Base-by-base conservation (phyloP, 2,113 vertebrate genomes). In the Rhinoderma darwinii region DNA sequence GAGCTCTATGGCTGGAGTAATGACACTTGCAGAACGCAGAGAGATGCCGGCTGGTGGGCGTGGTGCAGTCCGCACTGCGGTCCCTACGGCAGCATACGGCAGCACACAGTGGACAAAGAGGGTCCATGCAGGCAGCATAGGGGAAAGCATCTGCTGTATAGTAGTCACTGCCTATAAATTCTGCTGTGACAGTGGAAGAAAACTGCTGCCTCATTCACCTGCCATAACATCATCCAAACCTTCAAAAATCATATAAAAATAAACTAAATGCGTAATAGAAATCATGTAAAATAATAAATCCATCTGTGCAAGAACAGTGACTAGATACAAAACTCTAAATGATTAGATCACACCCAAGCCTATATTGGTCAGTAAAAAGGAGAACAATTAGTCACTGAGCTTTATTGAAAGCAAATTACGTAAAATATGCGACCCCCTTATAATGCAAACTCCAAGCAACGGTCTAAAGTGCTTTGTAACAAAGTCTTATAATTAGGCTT, bases 41-140 rank as follows among this genome's bases (percentile, higher is more conserved):
- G 93, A 90, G 90, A 91, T 92, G 92, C 93, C 94, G 95, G 95
- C 90, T 91, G 91, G 96, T 96, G 95, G 97, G 97, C 96, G 97
- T 97, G 97, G 97, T 95, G 85, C 93, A 87, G 95, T 93, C 97
- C 97, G 97, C 97, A 98, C 93, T 98, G 97, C 97, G 95, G 97
- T 97, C 95, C 95, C 95, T 96, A 95, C 95, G 95, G 96, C 95
- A 95, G 96, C 94, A 94, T 96, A 95, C 95, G 96, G 96, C 95
- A 95, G 96, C 94, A 94, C 92, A 91, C 79, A 90, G 94, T 93
- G 95, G 93, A 92, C 93, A 91, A 91, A 94, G 95, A 91, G 94
- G 93, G 94, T 91, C 93, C 83, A 89, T 83, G 83, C 73, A 87
- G 90, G 80, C 84, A 75, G 85, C 44, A 54, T 39, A 41, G 56